These are phyloP conservation scores for Synanthedon andrenaeformis DNA, from an alignment of 2,888 invertebrate species.

Conservation along the genomic window DNA sequence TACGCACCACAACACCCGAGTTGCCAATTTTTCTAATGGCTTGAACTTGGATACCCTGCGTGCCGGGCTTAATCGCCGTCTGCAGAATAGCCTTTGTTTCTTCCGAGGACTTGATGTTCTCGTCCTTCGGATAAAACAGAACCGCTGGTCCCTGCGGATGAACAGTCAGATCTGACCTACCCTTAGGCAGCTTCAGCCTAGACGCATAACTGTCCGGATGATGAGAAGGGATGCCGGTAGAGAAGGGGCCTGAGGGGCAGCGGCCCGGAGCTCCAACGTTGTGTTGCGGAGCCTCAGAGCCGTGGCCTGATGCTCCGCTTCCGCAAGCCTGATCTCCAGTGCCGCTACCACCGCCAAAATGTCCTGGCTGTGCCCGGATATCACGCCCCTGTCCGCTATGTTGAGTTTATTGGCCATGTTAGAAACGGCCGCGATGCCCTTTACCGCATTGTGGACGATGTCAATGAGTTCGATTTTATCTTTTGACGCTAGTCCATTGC, in stretches of 20 bases:
- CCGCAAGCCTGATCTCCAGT: neutral
- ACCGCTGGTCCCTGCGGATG: slow-evolving; percentile 4
- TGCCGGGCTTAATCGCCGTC: neutral
- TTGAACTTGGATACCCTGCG: neutral
- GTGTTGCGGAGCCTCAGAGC: neutral
- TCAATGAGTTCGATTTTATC: neutral
- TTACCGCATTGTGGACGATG: neutral
- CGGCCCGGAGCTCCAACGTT: neutral
- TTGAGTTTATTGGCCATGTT: slow-evolving; percentile 6
- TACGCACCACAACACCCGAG: slow-evolving; percentile 7
- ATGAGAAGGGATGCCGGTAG: neutral
- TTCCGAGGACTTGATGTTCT: neutral
- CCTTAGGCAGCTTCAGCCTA: neutral
- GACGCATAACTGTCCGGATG: neutral
- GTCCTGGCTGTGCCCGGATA: neutral
- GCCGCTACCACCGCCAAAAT: neutral
- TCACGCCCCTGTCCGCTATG: neutral
- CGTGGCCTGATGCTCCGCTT: neutral
- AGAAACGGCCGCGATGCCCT: slow-evolving; percentile 1
- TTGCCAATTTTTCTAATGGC: slow-evolving; percentile 6
- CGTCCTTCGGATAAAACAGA: slow-evolving; percentile 4
- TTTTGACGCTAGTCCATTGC: neutral
- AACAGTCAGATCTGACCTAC: neutral
- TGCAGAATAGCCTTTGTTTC: slow-evolving; percentile 1
- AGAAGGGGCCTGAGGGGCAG: neutral